Conservation (phyloP, 2,888 invertebrate genomes). For the Tachina lurida region DNA sequence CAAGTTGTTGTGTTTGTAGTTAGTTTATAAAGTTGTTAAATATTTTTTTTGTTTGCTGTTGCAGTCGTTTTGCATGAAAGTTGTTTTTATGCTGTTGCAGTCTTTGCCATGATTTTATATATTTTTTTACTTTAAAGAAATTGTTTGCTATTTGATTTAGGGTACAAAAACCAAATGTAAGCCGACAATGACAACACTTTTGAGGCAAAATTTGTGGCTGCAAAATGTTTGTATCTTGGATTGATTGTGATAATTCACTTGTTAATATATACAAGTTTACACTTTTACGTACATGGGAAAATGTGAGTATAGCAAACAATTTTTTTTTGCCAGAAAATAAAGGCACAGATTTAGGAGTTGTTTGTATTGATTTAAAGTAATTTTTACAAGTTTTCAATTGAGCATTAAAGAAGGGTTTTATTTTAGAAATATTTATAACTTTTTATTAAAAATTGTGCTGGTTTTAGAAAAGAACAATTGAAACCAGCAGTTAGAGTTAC, state of each 20-base stretch:
- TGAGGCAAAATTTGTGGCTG: constrained; percentile 74
- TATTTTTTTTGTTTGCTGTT: not conserved
- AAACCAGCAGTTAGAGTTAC: too few species aligned
- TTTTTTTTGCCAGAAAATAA: constrained; percentile 9
- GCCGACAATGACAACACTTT: constrained; percentile 74
- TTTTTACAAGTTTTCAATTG: not conserved
- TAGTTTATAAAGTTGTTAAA: not conserved
- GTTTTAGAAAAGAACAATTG: not conserved
- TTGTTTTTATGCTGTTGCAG: constrained; percentile 42
- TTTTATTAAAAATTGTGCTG: too few species aligned
- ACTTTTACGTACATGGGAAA: not conserved
- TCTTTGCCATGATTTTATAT: not conserved
- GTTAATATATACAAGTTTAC: constrained; percentile 4
- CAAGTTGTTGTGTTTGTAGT: not conserved
- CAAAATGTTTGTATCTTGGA: constrained; percentile 63
- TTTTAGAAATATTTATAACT: too few species aligned
- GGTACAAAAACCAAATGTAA: constrained; percentile 69
- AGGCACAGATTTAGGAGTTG: not conserved
- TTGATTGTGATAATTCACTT: constrained; percentile 64
- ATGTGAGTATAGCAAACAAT: not conserved
- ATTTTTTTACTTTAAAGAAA: constrained; percentile 37
- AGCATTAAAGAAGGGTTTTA: not conserved
- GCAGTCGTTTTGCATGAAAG: constrained; percentile 5
- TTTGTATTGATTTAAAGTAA: constrained; percentile 46
- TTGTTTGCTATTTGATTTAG: constrained; percentile 65